Evolutionary conservation across 1,140 invertebrate genomes (phyloP).

Genomic region (Trichonephila clavata): DNA sequence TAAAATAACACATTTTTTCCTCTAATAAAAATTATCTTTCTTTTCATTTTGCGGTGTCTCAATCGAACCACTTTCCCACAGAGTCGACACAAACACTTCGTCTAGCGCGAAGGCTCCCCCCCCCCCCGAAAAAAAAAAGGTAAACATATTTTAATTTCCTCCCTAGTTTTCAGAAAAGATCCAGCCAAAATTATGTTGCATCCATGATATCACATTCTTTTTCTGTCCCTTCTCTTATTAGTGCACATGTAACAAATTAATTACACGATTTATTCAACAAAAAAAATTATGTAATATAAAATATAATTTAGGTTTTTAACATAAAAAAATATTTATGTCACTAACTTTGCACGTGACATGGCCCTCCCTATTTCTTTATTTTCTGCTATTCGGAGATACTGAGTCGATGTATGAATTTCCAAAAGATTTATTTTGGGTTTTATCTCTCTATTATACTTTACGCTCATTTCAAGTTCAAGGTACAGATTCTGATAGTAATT

Average conservation of each 20-base stretch:
- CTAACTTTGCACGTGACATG: not conserved
- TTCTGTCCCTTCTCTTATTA: not conserved
- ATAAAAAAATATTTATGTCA: not conserved
- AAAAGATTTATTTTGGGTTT: too few relatives aligned
- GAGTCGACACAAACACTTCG: not conserved
- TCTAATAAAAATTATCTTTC: conserved; percentile 43
- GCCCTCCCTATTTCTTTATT: too few relatives aligned
- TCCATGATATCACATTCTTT: not conserved
- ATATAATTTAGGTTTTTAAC: not conserved
- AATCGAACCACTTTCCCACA: not conserved
- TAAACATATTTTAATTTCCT: too few relatives aligned
- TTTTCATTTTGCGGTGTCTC: not conserved
- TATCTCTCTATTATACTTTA: too few relatives aligned
- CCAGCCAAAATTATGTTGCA: not conserved
- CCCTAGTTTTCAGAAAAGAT: not conserved
- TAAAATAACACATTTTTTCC: conserved; percentile 59
- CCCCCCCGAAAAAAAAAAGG: too few relatives aligned
- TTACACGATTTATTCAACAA: too few relatives aligned
- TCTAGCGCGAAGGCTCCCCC: too few relatives aligned
- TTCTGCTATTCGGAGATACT: too few relatives aligned
- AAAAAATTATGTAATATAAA: not conserved
- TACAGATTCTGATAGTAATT: too few relatives aligned
- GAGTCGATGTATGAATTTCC: too few relatives aligned
- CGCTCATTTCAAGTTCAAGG: too few relatives aligned
- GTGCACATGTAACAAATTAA: too few relatives aligned